phyloP scores from a whole-genome alignment of 2,797 vertebrate genomes.

The Peromyscus nudipes region DNA sequence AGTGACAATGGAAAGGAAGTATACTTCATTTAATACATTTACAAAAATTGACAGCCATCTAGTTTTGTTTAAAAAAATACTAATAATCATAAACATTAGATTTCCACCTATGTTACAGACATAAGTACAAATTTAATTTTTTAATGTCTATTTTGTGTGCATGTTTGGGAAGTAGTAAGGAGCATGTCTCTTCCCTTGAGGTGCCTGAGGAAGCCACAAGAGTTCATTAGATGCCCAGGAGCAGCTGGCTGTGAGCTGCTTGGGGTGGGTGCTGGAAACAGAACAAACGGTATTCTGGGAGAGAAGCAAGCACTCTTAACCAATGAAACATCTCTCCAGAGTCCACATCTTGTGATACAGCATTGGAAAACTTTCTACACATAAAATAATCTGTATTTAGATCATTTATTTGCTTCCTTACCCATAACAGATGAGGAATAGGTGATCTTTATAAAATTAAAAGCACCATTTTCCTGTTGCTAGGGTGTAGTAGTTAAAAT shows the following conservation, averaged over 20 bases:
- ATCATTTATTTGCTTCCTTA: not conserved
- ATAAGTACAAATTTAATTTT: constrained; percentile 98
- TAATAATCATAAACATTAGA: constrained; percentile 92
- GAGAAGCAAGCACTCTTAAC: not conserved
- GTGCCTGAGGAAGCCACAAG: not conserved
- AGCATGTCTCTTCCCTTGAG: not conserved
- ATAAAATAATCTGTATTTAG: not conserved
- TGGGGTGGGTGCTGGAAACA: not conserved
- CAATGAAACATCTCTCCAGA: not conserved
- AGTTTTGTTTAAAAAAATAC: constrained; percentile 91
- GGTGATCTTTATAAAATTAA: not conserved
- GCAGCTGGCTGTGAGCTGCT: not conserved
- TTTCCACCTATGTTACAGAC: constrained; percentile 94
- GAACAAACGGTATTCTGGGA: not conserved
- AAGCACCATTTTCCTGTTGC: not conserved
- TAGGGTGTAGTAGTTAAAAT: not conserved
- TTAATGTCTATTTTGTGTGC: constrained; percentile 87
- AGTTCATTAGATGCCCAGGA: not conserved
- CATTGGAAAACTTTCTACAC: not conserved
- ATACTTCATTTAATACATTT: constrained; percentile 96
- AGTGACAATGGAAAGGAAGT: constrained; percentile 90
- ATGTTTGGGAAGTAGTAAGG: constrained; percentile 91
- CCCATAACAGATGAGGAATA: not conserved
- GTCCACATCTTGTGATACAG: not conserved
- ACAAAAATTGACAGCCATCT: constrained; percentile 96